phyloP scores from a whole-genome alignment of 2,113 vertebrate species.

The Odontesthes bonariensis region DNA sequence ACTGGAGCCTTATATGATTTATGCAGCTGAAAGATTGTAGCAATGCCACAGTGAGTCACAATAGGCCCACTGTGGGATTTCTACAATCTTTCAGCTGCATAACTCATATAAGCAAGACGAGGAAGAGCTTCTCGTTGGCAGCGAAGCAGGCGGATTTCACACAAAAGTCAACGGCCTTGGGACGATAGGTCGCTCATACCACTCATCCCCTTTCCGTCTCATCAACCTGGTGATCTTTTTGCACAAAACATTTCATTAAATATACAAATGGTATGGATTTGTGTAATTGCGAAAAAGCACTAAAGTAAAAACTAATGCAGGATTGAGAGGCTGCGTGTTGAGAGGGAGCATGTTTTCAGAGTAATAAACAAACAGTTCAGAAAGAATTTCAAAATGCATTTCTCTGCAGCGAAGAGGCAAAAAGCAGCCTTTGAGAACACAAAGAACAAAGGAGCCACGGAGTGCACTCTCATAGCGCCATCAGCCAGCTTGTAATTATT shows the following conservation, averaged over 20 bases:
- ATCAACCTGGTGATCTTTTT: background rate
- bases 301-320: constrained; percentile 9
- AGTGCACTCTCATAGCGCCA: constrained; percentile 1
- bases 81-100: no score
- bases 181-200: background rate
- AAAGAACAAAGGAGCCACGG: constrained; percentile 37
- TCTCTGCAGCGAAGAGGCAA: constrained; percentile 12
- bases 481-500: constrained; percentile 32
- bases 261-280: background rate
- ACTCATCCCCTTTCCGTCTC: background rate
- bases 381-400: constrained; percentile 23
- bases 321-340: constrained; percentile 15
- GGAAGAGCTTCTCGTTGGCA: no score
- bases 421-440: constrained; percentile 15
- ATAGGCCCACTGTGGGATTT: constrained; percentile 22
- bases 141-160: constrained; percentile 13
- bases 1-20: background rate
- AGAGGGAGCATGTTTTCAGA: constrained; percentile 5
- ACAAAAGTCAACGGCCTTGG: constrained; percentile 12
- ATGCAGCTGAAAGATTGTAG: background rate
- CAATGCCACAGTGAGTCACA: background rate
- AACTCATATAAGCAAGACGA: no score
- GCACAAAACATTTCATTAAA: constrained; percentile 9
- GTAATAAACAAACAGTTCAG: constrained; percentile 19
- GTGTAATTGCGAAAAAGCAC: background rate